These are phyloP conservation scores for Dromius quadrimaculatus DNA, from an alignment of 2,888 invertebrate genomes.

Conservation along the genomic window DNA sequence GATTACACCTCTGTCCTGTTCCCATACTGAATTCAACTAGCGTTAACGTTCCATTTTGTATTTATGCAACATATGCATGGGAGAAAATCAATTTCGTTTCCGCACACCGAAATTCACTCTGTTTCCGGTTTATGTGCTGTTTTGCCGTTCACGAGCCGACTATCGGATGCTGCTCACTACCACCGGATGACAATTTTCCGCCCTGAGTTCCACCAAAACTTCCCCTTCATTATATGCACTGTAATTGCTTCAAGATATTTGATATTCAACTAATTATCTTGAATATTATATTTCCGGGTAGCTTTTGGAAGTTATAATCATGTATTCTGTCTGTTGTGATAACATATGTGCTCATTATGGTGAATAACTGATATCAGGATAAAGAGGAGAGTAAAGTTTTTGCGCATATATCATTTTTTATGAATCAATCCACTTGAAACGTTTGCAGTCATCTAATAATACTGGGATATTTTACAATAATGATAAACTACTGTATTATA, in stretches of 20 bases:
- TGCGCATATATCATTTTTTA: no score
- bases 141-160: constrained; percentile 7
- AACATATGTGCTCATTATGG: no score
- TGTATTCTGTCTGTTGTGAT: no score
- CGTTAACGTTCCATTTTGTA: constrained; percentile 53
- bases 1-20: no score
- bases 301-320: no score
- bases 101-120: constrained; percentile 2
- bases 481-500: no score
- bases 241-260: constrained; percentile 23
- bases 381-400: no score
- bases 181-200: constrained; percentile 30
- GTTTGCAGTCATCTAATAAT: no score
- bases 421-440: no score
- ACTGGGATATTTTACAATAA: no score
- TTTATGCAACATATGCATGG: constrained; percentile 53
- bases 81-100: constrained; percentile 37
- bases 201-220: background rate
- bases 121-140: background rate
- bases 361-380: no score
- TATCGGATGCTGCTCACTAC: constrained; percentile 1
- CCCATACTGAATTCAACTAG: constrained; percentile 37
- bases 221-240: constrained; percentile 9
- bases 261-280: constrained; percentile 23
- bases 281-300: constrained; percentile 11